Evolutionary conservation across 2,888 invertebrate genomes (phyloP), one percentile per base, ranked within the genome.

Genomic region (Aphidius colemani): DNA sequence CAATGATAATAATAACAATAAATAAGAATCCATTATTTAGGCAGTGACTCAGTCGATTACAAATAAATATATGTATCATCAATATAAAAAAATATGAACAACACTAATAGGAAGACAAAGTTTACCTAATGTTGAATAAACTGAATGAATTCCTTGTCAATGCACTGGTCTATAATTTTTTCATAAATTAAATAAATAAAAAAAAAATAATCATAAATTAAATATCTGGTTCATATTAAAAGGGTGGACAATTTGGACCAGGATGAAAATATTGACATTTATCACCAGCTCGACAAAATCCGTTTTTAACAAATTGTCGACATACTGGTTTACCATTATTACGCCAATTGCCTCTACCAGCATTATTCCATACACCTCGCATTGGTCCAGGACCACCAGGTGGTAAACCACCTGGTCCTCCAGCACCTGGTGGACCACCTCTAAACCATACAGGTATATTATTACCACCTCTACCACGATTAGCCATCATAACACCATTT

Each of bases 201-300:
- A 18, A 30, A 51, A 56, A n/a, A n/a, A n/a, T n/a, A n/a, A 44
- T 7, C 18, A 56, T 13, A 39, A 2, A n/a, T 11, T 13, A 44
- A 7, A 56, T 18, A 18, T 18, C 45, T 57, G 56, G 44, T 39
- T 57, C 56, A 57, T 57, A 57, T 72, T 74, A 81, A 71, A 81
- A 80, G 41, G 81, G 83, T 41, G 88, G 87, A 72, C 86, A 86
- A 80, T 88, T 88, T 18, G 87, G 85, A 67, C 88, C 89, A 4
- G 92, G 92, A 85, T 95, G 95, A 71, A 93, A 84, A 81, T 91
- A 95, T 61, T 89, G 88, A 83, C 95, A 96, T 72, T 89, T 89
- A 72, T 91, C 91, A 62, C 92, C 93, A 77, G 91, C 88, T 59
- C 92, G 85, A 83, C 95, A 95, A 67, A 88, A 91, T 1, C 94